These are phyloP conservation scores for Dermolepida albohirtum DNA, from an alignment of 2,888 invertebrate species.

Conservation along the genomic window DNA sequence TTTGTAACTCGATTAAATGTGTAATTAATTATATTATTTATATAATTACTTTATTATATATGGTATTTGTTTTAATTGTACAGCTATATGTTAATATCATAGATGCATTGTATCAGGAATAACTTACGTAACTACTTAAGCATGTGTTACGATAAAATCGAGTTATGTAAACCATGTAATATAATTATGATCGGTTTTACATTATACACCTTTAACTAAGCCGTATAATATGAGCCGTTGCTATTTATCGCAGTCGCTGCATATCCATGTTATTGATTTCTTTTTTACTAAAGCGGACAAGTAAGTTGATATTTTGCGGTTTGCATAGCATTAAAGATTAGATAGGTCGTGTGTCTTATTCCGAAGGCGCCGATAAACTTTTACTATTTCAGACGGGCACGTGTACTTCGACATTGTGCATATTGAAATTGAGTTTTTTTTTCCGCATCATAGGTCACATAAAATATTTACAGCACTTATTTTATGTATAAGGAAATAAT, in stretches of 20 bases:
- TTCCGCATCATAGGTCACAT: too few relatives aligned
- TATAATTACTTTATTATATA: too few relatives aligned
- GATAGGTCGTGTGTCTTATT: conserved; percentile 3
- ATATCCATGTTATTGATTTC: conserved; percentile 21
- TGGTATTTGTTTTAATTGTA: too few relatives aligned
- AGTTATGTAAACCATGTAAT: conserved; percentile 31
- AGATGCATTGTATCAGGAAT: neutral
- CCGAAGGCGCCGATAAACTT: conserved; percentile 10
- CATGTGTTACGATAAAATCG: conserved; percentile 11
- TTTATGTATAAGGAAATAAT: too few relatives aligned
- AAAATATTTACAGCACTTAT: too few relatives aligned
- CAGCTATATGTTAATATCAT: too few relatives aligned
- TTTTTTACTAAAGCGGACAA: conserved; percentile 12
- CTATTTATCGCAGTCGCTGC: conserved; percentile 18
- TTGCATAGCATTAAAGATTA: conserved; percentile 12
- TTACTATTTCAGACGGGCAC: conserved; percentile 15
- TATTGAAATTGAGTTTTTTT: conserved; percentile 1
- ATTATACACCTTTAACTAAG: conserved; percentile 24
- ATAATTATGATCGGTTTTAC: conserved; percentile 27
- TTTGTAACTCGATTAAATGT: too few relatives aligned
- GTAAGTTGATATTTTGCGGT: conserved; percentile 27
- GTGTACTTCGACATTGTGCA: neutral
- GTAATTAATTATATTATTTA: too few relatives aligned
- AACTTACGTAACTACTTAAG: neutral
- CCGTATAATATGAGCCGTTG: conserved; percentile 13